These are phyloP conservation scores for Cyprinodon tularosa DNA, from an alignment of 2,113 vertebrate species.

Conservation along the genomic window DNA sequence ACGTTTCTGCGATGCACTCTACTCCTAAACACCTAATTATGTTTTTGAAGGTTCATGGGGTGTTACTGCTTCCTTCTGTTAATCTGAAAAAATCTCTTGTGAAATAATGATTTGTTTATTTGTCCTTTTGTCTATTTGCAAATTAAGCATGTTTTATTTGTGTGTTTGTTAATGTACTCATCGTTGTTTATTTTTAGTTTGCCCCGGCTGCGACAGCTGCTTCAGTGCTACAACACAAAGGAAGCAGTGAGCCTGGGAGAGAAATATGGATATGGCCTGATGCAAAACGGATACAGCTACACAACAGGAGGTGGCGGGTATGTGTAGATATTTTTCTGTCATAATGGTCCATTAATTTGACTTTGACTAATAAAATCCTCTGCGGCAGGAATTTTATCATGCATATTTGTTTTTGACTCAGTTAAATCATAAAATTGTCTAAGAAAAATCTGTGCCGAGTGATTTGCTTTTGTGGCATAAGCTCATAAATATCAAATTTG, in stretches of 20 bases:
- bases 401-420: neutral
- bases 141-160: neutral
- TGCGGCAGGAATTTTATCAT: neutral
- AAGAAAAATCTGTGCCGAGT: neutral
- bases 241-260: slow-evolving; percentile 89
- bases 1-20: too few species aligned
- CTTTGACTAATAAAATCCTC: neutral
- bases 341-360: neutral
- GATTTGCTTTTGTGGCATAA: neutral
- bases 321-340: slow-evolving; percentile 45
- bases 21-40: too few species aligned
- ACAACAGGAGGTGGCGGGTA: slow-evolving; percentile 93
- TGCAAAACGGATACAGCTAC: slow-evolving; percentile 90
- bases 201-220: slow-evolving; percentile 83
- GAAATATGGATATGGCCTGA: slow-evolving; percentile 87
- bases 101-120: neutral
- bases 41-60: neutral
- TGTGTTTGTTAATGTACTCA: neutral
- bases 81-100: neutral
- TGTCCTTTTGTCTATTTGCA: neutral
- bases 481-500: neutral
- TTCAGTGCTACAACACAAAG: slow-evolving; percentile 87
- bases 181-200: slow-evolving; percentile 72
- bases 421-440: neutral
- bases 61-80: neutral